Conservation (phyloP, 2,888 invertebrate species). For the Pachliopta kotzebuea region DNA sequence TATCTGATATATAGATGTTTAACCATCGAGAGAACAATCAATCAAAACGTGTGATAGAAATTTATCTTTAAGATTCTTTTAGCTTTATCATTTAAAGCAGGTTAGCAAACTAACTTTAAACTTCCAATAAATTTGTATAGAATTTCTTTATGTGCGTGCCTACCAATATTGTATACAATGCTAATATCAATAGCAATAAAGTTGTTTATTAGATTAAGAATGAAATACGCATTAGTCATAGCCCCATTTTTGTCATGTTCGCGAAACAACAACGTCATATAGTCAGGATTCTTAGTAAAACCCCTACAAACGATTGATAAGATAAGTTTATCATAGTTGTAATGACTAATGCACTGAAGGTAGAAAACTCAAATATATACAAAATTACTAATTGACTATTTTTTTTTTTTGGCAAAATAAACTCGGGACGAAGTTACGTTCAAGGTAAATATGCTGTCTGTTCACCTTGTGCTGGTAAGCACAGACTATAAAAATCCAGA, state of each 20-base stretch:
- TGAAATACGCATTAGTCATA: background rate
- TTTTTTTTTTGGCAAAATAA: background rate
- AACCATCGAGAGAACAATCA: background rate
- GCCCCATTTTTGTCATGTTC: background rate
- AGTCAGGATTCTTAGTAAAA: background rate
- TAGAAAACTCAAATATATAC: background rate
- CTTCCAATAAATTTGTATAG: background rate
- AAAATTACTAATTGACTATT: background rate
- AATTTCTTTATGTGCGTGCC: background rate
- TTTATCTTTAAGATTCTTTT: slow-evolving; percentile 2
- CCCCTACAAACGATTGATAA: slow-evolving; percentile 15
- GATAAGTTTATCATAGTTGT: background rate
- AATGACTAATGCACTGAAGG: background rate
- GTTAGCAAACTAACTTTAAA: background rate
- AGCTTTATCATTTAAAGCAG: background rate
- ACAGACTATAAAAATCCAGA: background rate
- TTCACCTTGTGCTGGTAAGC: background rate
- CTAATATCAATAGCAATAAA: background rate
- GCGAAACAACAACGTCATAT: background rate
- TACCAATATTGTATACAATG: background rate
- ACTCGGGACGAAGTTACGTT: background rate
- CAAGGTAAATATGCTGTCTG: background rate
- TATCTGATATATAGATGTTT: background rate
- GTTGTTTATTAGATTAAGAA: background rate
- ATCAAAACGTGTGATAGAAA: background rate